Base-by-base conservation (phyloP, 2,888 invertebrate species). In the Argyra leucocephala region DNA sequence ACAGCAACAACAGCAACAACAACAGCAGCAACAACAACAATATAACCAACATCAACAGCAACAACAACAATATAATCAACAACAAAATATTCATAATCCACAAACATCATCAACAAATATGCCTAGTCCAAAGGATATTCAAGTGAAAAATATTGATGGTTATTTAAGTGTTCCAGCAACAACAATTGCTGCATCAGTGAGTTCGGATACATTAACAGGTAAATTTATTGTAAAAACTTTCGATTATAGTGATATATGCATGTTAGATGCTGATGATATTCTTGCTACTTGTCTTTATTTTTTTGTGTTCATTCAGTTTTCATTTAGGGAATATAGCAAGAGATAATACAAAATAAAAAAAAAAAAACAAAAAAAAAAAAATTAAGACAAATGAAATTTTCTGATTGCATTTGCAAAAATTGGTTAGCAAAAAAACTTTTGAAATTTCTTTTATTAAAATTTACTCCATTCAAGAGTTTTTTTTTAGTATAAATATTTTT, bases 131-230 rank as follows among this genome's bases (percentile, higher is more conserved):
- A 62, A 62, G n/a, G 67, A 66, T n/a, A 67, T 61, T 61, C 62
- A 59, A 18, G 31, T 67, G 1, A 66, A 65, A 57, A 62, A 85
- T 70, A 85, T 86, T 70, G 83, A 81, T 68, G 83, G 83, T 68
- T 85, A 86, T 76, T 79, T 89, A 68, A 85, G 87, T 10, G 88
- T 89, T 70, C 90, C 90, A 1, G 12, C 67, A 9, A 88, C 88
- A 78, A 86, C 87, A 61, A 85, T 89, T 73, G 85, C 87, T 0
- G 85, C 84, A 1, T 90, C 89, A 0, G 88, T 87, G 15, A 90
- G 90, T 75, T 86, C 88, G 64, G 91, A 91, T 75, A 90, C 90
- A 1, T 78, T 90, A 22, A 89, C 88, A 78, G 90, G 89, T 86
- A 80, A 66, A 62, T 67, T 57, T 61, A 62, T 18, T 64, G 18